phyloP scores from a whole-genome alignment of 1,140 invertebrate species.

The Brachionus angularis region DNA sequence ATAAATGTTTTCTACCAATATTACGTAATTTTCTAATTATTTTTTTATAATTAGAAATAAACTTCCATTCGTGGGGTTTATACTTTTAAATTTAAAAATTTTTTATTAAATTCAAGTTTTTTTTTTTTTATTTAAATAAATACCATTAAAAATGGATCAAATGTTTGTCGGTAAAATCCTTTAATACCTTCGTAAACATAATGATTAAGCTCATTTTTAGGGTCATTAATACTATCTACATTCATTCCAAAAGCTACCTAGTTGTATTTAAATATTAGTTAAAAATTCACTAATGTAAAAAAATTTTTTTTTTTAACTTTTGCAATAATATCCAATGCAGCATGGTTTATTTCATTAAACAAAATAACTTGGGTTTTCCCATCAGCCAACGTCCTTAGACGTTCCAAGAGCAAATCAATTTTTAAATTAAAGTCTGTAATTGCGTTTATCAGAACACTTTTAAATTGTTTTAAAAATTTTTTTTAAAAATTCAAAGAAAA shows the following conservation, averaged over 20 bases:
- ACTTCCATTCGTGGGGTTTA: slow-evolving; percentile 29
- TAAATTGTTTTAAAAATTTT: neutral
- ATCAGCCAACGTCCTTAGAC: slow-evolving; percentile 15
- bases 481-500: neutral
- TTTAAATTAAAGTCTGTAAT: slow-evolving; percentile 17
- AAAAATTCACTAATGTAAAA: too few relatives aligned
- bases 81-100: neutral
- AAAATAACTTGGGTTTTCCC: slow-evolving; percentile 9
- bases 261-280: too few relatives aligned
- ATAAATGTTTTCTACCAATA: neutral
- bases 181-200: slow-evolving; percentile 35
- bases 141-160: slow-evolving; percentile 35
- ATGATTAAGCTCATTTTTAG: slow-evolving; percentile 38
- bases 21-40: slow-evolving; percentile 24
- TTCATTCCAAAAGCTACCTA: slow-evolving; percentile 23
- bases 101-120: neutral
- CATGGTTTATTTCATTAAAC: slow-evolving; percentile 38
- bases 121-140: neutral
- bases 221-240: slow-evolving; percentile 29
- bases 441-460: slow-evolving; percentile 4
- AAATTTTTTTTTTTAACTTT: slow-evolving; percentile 3
- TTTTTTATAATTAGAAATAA: neutral
- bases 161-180: slow-evolving; percentile 38
- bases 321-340: slow-evolving; percentile 34
- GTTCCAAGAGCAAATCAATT: neutral